Conservation (phyloP, 2,113 vertebrate species). For the Ahaetulla prasina region DNA sequence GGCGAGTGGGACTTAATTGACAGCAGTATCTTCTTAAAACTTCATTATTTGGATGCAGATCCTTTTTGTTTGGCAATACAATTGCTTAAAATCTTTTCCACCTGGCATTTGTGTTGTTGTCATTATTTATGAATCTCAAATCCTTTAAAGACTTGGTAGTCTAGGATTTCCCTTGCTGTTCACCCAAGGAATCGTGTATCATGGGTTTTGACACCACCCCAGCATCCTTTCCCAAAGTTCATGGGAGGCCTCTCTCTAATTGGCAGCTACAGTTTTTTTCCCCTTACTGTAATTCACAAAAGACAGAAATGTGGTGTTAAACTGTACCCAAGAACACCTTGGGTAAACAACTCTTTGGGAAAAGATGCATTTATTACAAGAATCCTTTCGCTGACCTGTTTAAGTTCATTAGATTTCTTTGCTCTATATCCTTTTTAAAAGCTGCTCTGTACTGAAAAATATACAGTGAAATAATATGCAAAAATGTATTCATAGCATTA, state of each 20-base stretch:
- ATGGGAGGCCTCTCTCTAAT: not conserved
- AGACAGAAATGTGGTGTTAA: not conserved
- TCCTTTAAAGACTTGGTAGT: constrained; percentile 40
- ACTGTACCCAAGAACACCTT: not conserved
- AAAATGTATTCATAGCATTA: not conserved
- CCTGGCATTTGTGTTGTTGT: constrained; percentile 48
- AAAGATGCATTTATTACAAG: constrained; percentile 8
- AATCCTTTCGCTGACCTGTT: not conserved
- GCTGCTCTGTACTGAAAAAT: not conserved
- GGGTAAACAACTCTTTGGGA: not conserved
- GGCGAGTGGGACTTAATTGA: constrained; percentile 55
- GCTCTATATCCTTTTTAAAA: not conserved
- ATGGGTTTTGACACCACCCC: not conserved
- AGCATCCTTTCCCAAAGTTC: not conserved
- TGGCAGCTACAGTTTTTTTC: not conserved
- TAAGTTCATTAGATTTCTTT: not conserved
- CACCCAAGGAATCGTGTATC: not conserved
- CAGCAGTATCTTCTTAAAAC: constrained; percentile 58
- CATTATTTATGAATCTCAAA: constrained; percentile 49
- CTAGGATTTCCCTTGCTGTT: constrained; percentile 23
- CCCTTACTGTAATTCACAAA: constrained; percentile 12
- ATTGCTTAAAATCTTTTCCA: constrained; percentile 54
- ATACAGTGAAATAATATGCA: not conserved
- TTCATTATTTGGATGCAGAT: constrained; percentile 63
- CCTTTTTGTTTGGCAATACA: constrained; percentile 53